Base-by-base conservation (phyloP, 2,888 invertebrate genomes). In the Cephus sareptanus region DNA sequence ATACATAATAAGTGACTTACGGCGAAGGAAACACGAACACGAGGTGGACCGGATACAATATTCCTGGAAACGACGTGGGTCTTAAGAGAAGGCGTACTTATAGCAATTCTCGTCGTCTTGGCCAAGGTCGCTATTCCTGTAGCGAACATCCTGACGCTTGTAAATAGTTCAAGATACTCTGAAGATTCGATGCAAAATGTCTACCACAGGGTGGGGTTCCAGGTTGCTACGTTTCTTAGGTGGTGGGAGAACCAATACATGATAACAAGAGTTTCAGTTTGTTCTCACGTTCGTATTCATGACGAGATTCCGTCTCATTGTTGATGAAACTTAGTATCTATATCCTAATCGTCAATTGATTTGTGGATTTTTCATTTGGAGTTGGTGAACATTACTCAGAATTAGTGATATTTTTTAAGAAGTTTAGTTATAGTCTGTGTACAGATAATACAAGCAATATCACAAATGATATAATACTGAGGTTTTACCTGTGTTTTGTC, bases 1-100 rank as follows among this genome's bases (percentile, higher is more conserved):
- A 71, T 71, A 71, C 31, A 15, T 30, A 71, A 71, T 30, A 78
- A 79, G 75, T 71, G 76, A 75, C 85, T 85, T 81, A 85, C 85
- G 34, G 78, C 15, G 23, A 85, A 80, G 1, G 85, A 75, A 74
- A 85, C 30, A 77, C 80, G 81, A 74, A 78, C 79, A 40, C 80
- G 77, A 12, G 85, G 85, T 69, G 75, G 80, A 75, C 79, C 75
- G 34, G 35, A 34, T 3, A 81, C n/a, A 11, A 30, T 2, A 9
- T 77, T 79, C 75, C 82, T 82, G 71, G 33, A 31, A 31, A 71
- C 30, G 71, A 71, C 71, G 31, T 33, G 31, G 31, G 30, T 30
- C 13, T 15, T 40, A 40, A 40, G 6, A 40, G 40, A 1, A 40
- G 40, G 23, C 23, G 40, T 23, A 23, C 23, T 23, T 23, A 23